Evolutionary conservation across 2,113 vertebrate species (phyloP).

Genomic region (Scopus umbretta): DNA sequence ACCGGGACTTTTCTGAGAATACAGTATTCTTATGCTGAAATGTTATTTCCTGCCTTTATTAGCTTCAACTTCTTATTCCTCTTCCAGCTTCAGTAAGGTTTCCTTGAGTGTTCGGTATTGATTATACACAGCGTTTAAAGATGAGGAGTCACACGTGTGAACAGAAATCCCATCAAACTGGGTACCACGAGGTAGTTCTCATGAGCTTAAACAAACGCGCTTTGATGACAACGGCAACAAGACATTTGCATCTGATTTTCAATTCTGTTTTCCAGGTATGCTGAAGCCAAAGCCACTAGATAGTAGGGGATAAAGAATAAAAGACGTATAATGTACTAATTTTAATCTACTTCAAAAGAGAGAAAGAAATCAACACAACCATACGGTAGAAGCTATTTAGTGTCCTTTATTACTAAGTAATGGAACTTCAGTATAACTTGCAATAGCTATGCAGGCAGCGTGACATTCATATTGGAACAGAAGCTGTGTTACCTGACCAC

Average conservation of each 20-base stretch:
- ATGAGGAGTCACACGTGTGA: not conserved
- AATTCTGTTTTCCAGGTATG: not conserved
- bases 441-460: not conserved
- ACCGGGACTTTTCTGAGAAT: not conserved
- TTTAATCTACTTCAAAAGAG: not conserved
- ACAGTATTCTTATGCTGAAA: not conserved
- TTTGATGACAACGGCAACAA: not conserved
- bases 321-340: not conserved
- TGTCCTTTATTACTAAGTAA: not conserved
- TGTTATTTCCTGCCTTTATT: not conserved
- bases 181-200: not conserved
- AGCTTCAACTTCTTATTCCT: not conserved
- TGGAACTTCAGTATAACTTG: not conserved
- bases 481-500: not conserved
- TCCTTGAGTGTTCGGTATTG: not conserved
- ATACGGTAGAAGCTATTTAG: not conserved
- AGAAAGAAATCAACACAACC: accelerated
- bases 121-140: not conserved
- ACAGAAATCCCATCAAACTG: not conserved
- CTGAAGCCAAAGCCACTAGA: not conserved
- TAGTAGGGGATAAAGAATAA: not conserved
- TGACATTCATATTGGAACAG: not conserved
- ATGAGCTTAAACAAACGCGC: not conserved
- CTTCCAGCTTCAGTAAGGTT: not conserved
- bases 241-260: not conserved